A percentile compares a stretch with the other conserved stretches of the same genome.
These are phyloP conservation scores for Nomada goodeniana DNA, from an alignment of 2,888 invertebrate species.

Conservation along the genomic window DNA sequence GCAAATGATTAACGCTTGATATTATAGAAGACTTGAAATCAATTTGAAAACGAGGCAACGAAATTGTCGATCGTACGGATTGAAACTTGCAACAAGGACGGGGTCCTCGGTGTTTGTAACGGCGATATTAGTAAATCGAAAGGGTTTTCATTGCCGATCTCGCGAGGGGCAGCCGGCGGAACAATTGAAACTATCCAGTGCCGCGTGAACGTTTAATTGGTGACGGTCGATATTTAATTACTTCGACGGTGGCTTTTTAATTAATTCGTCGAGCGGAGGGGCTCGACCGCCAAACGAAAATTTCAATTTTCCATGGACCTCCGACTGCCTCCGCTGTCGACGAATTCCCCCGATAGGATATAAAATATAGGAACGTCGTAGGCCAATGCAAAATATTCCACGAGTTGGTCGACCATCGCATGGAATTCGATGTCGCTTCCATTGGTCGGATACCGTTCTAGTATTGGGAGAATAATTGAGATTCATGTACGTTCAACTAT, in stretches of 20 bases:
- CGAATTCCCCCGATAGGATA: constrained; percentile 33
- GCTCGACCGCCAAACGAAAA: constrained; percentile 14
- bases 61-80: too few species aligned
- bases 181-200: not conserved
- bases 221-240: constrained; percentile 42
- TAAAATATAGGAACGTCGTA: constrained; percentile 47
- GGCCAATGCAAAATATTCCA: constrained; percentile 33
- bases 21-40: too few species aligned
- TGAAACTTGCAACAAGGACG: too few species aligned
- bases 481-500: constrained; percentile 26
- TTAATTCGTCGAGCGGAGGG: constrained; percentile 25
- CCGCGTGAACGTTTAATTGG: constrained; percentile 12
- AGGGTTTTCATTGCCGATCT: not conserved
- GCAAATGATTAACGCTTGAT: too few species aligned
- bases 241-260: constrained; percentile 35
- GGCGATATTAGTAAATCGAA: not conserved
- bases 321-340: constrained; percentile 1
- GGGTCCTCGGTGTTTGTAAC: too few species aligned
- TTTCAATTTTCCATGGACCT: constrained; percentile 35
- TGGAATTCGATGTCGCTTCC: constrained; percentile 30
- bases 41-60: too few species aligned
- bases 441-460: not conserved
- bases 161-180: not conserved
- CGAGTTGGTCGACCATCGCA: not conserved
- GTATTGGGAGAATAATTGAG: constrained; percentile 36